phyloP scores from a whole-genome alignment of 2,113 vertebrate species.

The Cyprinus carpio region DNA sequence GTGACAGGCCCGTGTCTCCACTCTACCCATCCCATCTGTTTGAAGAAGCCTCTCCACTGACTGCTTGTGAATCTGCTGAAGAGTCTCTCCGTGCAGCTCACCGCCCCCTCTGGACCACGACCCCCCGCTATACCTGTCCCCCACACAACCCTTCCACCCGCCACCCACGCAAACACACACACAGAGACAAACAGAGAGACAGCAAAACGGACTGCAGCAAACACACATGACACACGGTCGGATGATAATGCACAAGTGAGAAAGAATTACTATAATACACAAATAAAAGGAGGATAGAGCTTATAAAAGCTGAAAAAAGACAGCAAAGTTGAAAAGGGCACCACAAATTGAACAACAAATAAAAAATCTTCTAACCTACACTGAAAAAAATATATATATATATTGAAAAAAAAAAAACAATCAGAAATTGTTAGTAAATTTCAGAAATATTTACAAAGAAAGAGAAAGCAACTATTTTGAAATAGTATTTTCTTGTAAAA shows the following conservation, averaged over 20 bases:
- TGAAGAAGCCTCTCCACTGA: slow-evolving; percentile 37
- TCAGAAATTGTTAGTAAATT: no score
- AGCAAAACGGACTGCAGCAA: not conserved
- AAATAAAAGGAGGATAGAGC: not conserved
- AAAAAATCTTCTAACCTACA: not conserved
- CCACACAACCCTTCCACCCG: not conserved
- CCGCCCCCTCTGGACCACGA: slow-evolving; percentile 35
- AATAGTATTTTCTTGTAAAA: no score
- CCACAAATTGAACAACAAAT: not conserved
- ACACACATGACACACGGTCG: not conserved
- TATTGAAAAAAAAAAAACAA: no score
- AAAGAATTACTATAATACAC: not conserved
- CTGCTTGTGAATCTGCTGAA: slow-evolving; percentile 32
- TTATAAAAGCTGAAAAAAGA: not conserved
- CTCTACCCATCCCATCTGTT: slow-evolving; percentile 23
- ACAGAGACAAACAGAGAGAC: not conserved
- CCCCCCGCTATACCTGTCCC: slow-evolving; percentile 39
- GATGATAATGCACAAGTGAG: not conserved
- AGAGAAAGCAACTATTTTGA: no score
- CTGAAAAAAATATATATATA: no score
- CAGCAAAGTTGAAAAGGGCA: not conserved
- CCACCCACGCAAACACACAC: slow-evolving; percentile 26
- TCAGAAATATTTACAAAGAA: no score
- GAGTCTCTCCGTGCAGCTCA: slow-evolving; percentile 24
- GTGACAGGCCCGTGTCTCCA: not conserved